Evolutionary conservation across 1,140 invertebrate genomes (phyloP).

Genomic region (Lucilia sericata): DNA sequence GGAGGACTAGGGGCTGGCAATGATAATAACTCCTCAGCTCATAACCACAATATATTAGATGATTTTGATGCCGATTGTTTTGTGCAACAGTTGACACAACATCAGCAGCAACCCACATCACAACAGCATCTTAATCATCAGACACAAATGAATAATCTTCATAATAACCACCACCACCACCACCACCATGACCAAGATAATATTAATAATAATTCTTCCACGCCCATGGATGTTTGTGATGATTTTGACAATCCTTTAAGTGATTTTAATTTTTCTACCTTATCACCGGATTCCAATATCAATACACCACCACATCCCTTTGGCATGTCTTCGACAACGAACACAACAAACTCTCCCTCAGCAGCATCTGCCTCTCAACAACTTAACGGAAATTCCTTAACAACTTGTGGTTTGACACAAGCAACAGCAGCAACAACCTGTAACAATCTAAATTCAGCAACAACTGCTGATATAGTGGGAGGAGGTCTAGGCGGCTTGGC

Average conservation of each 20-base stretch:
- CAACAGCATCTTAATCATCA: slow-evolving; percentile 41
- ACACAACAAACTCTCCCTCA: neutral
- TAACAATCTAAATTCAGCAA: neutral
- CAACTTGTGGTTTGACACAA: neutral
- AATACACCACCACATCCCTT: slow-evolving; percentile 55
- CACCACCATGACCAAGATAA: slow-evolving; percentile 28
- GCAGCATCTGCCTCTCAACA: neutral
- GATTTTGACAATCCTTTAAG: slow-evolving; percentile 65
- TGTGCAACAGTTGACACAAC: slow-evolving; percentile 31
- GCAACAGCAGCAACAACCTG: neutral
- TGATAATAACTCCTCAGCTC: neutral
- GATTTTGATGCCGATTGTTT: slow-evolving; percentile 32
- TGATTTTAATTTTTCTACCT: slow-evolving; percentile 55
- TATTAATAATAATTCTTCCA: slow-evolving; percentile 44
- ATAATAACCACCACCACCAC: slow-evolving; percentile 46
- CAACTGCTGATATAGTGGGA: neutral
- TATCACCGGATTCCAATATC: slow-evolving; percentile 51
- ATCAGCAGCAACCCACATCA: slow-evolving; percentile 44
- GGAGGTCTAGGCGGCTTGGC: neutral
- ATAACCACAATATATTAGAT: slow-evolving; percentile 5
- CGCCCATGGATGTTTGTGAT: slow-evolving; percentile 66
- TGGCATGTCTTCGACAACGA: slow-evolving; percentile 47
- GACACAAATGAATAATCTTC: neutral
- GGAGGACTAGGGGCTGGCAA: neutral
- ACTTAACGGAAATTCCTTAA: neutral